Conservation (phyloP, 1,140 invertebrate species). For the Tetragonula clypearis region DNA sequence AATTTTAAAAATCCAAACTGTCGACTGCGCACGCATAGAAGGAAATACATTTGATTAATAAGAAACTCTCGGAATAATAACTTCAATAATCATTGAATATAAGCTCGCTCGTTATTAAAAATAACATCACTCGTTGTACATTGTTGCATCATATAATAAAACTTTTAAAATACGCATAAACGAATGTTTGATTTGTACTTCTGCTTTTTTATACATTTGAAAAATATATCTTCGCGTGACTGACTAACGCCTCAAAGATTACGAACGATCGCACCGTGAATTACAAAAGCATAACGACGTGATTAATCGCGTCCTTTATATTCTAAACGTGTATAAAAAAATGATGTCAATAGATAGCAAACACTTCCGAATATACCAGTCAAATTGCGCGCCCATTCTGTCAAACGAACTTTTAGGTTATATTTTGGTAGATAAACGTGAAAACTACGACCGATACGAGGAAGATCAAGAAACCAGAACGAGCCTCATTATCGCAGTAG, state of each 20-base stretch:
- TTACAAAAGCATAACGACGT: background rate
- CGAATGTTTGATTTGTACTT: background rate
- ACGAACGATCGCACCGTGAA: background rate
- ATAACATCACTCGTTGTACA: background rate
- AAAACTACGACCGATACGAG: background rate
- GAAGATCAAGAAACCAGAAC: background rate
- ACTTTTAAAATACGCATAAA: background rate
- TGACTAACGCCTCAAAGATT: background rate
- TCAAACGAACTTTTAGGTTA: constrained; percentile 67
- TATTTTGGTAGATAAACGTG: constrained; percentile 4
- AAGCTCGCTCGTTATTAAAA: background rate
- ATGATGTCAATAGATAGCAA: constrained; percentile 74
- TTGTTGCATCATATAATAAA: background rate
- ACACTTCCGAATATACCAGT: constrained; percentile 43
- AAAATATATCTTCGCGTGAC: background rate
- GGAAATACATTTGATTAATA: background rate
- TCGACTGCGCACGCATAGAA: constrained; percentile 84
- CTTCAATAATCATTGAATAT: background rate
- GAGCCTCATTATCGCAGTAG: background rate
- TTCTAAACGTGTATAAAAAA: constrained; percentile 38
- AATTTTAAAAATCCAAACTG: constrained; percentile 93
- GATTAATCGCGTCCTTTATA: constrained; percentile 9
- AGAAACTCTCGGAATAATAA: background rate
- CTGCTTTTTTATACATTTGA: background rate
- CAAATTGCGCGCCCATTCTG: constrained; percentile 66